phyloP scores from a whole-genome alignment of 1,140 invertebrate genomes.

The Amyelois transitella region DNA sequence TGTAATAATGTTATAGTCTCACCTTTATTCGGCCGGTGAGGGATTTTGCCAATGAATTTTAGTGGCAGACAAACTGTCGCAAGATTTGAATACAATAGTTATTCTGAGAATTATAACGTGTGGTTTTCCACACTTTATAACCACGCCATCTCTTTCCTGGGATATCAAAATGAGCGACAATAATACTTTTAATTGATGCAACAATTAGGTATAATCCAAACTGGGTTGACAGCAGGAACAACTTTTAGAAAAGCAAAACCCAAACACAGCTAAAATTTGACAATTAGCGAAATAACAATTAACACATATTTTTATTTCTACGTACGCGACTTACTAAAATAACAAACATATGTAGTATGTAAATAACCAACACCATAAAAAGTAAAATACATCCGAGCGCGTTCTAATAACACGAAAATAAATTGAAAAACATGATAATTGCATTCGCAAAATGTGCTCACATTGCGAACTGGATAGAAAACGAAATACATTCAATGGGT shows the following conservation, averaged over 20 bases:
- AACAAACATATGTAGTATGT: neutral
- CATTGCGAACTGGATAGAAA: slow-evolving; percentile 13
- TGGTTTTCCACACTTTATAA: too few species aligned
- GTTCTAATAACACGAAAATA: neutral
- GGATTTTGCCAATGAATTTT: neutral
- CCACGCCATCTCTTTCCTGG: too few species aligned
- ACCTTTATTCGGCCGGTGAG: neutral
- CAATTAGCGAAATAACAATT: too few species aligned
- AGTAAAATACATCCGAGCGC: neutral
- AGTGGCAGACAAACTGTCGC: neutral
- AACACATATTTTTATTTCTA: too few species aligned
- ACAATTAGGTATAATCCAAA: too few species aligned
- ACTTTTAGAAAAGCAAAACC: too few species aligned
- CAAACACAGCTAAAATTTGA: too few species aligned
- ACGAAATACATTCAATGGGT: slow-evolving; percentile 47
- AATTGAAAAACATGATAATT: neutral
- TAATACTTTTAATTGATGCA: too few species aligned
- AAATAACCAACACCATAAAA: neutral
- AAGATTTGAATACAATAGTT: neutral
- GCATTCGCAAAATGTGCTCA: neutral
- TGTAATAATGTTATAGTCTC: slow-evolving; percentile 6
- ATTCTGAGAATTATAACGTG: neutral
- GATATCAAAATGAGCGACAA: too few species aligned
- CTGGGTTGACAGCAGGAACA: too few species aligned
- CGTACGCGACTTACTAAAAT: too few species aligned